Base-by-base conservation (phyloP, 2,113 vertebrate genomes). In the Bubalus kerabau region DNA sequence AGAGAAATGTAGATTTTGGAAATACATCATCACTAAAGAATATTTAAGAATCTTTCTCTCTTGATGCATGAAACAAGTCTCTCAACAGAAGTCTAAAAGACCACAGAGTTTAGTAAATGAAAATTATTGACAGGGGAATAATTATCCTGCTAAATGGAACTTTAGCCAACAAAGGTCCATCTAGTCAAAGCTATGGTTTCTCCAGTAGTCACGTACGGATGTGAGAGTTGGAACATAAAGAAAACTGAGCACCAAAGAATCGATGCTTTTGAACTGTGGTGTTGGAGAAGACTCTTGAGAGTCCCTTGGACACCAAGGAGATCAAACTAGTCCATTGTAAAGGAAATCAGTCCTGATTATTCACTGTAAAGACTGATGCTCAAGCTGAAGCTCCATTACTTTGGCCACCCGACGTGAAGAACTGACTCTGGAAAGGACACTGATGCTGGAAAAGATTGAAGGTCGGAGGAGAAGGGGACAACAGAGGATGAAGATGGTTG, bases 121-220 rank as follows among this genome's bases (percentile, higher is more conserved):
- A 46, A 90, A 87, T 60, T 54, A 90, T 64, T 97, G n/a, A 90
- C 23, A 71, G 48, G 26, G 23, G 26, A 78, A 81, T 89, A 92
- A 62, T 0, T 78, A 90, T 78, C 48, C 43, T 83, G 16, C 26
- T 94, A 95, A 78, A 64, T 92, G 19, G 26, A 90, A 92, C 32
- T 60, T 52, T 43, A 40, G 67, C n/a, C 19, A 10, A 40, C n/a
- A 71, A 71, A 71, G n/a, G 5, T 40, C n/a, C 0, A 2, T 71
- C n/a, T 23, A 71, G 19, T 71, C 67, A 36, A 71, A 40, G 67
- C 9, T 71, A 40, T 6, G 5, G 19, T 40, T 71, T 71, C 23
- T 3, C n/a, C 67, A 71, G n/a, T 40, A 3, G n/a, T 19, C n/a
- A 23, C 5, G 0, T 71, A 40, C 23, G 67, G 67, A 40, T 40